Evolutionary conservation across 2,113 vertebrate genomes (phyloP), one percentile per base, ranked within the genome.

Genomic region (Anseranas semipalmata): DNA sequence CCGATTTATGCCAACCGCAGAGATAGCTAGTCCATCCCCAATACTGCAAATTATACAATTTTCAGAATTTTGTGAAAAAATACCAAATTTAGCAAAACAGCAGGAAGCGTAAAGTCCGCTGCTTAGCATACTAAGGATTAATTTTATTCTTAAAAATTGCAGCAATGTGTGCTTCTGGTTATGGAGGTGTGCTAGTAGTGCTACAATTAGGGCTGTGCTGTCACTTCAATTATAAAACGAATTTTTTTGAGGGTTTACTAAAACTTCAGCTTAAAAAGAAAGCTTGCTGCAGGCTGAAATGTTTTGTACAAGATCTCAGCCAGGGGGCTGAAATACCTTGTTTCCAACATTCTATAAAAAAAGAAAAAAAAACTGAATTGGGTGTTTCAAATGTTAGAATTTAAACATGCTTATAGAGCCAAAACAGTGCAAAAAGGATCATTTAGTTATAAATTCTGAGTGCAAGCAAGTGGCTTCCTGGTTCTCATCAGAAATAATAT

Each of bases 141-240:
- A 75, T 80, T 94, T 96, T 85, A 59, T 81, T 87, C 37, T 93
- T 82, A 53, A 85, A 93, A 96, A 85, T 60, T 67, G 80, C 89
- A 92, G 86, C 62, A 89, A 66, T 20, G 16, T 91, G 85, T 87
- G 84, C 58, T 95, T 82, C 85, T 87, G 68, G 71, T 89, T 91
- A 84, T 73, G 94, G 77, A 95, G 62, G 89, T 87, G 62, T 73
- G 84, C 92, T 86, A 95, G 86, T 2, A 81, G 39, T 28, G 71
- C 77, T 96, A 93, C 96, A 96, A 94, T 91, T 91, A 97, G n/a
- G 87, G 62, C 39, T 76, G 77, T 91, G 50, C 94, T 95, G 92
- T 91, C 94, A 94, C 70, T 89, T 96, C 91, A 95, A 91, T 89
- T 93, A 97, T 17, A 92, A 95, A 79, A n/a, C 45, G 33, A 71